Percentiles rank a stretch among this genome's conserved stretches.
Evolutionary conservation across 2,888 invertebrate genomes (phyloP).

Genomic region (Drosophila maculinotata): DNA sequence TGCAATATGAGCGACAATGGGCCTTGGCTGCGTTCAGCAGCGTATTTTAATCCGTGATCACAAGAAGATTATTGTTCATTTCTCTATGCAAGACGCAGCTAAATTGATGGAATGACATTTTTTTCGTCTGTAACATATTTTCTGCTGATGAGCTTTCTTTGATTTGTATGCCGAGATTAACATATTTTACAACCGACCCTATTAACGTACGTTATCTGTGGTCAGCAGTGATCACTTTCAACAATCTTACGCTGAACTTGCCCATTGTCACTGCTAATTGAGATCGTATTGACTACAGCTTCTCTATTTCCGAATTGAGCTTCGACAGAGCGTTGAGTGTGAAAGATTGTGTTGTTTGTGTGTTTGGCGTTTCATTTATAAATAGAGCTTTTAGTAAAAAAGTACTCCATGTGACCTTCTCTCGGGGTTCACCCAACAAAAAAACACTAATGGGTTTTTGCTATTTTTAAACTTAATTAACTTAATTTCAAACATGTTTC

Average conservation of each 20-base stretch:
- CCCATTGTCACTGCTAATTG: background rate
- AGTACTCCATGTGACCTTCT: background rate
- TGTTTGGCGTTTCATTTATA: background rate
- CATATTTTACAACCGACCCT: background rate
- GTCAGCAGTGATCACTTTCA: background rate
- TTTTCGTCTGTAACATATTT: too few species aligned
- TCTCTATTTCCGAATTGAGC: background rate
- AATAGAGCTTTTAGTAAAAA: background rate
- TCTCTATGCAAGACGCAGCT: too few species aligned
- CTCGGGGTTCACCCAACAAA: background rate
- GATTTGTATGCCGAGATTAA: background rate
- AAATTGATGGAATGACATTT: too few species aligned
- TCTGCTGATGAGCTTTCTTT: too few species aligned
- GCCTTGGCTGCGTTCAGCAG: constrained; percentile 22
- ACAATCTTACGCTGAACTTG: constrained; percentile 1
- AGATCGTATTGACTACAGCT: background rate
- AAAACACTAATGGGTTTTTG: background rate
- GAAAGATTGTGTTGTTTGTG: background rate
- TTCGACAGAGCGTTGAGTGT: background rate
- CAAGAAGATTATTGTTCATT: background rate
- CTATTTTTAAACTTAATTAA: too few species aligned
- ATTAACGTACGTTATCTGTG: background rate
- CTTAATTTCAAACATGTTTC: too few species aligned
- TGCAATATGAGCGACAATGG: background rate
- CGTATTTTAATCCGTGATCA: background rate